phyloP scores from a whole-genome alignment of 2,888 invertebrate genomes.

The Pteria penguin region DNA sequence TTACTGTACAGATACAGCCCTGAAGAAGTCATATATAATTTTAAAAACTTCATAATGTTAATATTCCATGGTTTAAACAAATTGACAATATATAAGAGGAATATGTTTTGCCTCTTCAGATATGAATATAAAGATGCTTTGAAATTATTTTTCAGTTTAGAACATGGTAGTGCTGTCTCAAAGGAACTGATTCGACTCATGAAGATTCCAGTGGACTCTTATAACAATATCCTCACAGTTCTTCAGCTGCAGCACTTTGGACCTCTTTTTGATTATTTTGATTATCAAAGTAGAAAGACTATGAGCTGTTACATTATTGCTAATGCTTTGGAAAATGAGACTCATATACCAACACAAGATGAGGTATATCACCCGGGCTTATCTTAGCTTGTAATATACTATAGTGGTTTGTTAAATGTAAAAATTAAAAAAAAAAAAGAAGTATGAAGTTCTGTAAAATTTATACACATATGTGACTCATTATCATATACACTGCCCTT shows the following conservation, averaged over 20 bases:
- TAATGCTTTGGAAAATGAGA: constrained; percentile 94
- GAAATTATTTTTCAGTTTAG: constrained; percentile 66
- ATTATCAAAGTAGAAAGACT: constrained; percentile 90
- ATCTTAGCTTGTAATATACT: too few relatives aligned
- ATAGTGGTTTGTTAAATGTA: too few relatives aligned
- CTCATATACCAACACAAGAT: constrained; percentile 91
- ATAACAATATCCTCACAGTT: constrained; percentile 93
- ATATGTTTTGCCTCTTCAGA: too few relatives aligned
- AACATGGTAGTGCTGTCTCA: constrained; percentile 84
- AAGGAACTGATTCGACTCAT: constrained; percentile 95
- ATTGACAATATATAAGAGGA: too few relatives aligned
- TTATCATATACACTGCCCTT: too few relatives aligned
- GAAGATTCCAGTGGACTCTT: constrained; percentile 96
- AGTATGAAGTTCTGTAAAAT: too few relatives aligned
- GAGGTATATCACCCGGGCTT: too few relatives aligned
- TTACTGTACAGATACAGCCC: too few relatives aligned
- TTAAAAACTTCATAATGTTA: too few relatives aligned
- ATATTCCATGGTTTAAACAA: too few relatives aligned
- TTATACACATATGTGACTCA: too few relatives aligned
- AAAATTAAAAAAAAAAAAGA: not conserved
- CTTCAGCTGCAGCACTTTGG: constrained; percentile 93
- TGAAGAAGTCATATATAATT: too few relatives aligned
- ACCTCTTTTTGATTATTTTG: constrained; percentile 91
- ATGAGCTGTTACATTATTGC: constrained; percentile 93
- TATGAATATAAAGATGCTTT: not conserved